A percentile compares a stretch with the other conserved stretches of the same genome.
phyloP scores from a whole-genome alignment of 2,888 invertebrate genomes.

The Drosophila yooni region DNA sequence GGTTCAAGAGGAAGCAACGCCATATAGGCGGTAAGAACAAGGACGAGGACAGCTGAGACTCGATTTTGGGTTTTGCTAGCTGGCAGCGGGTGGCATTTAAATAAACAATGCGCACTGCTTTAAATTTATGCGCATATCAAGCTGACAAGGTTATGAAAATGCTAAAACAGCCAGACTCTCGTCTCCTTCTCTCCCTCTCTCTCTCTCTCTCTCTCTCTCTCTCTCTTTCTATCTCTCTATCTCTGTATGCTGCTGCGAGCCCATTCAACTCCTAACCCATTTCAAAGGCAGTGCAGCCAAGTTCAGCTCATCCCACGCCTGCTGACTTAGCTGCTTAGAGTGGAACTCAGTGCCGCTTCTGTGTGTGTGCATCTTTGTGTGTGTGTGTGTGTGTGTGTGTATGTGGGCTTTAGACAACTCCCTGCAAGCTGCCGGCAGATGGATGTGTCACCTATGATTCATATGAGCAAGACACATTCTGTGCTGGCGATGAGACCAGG shows the following conservation, averaged over 20 bases:
- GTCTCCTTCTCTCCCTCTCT: not conserved
- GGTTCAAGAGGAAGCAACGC: not conserved
- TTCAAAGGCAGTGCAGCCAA: not conserved
- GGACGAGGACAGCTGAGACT: slow-evolving; percentile 30
- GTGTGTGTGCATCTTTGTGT: not conserved
- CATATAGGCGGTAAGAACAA: slow-evolving; percentile 8
- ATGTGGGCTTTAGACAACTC: slow-evolving; percentile 20
- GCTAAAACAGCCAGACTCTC: slow-evolving; percentile 61
- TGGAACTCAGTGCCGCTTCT: slow-evolving; percentile 10
- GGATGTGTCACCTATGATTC: slow-evolving; percentile 53
- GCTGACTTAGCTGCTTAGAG: slow-evolving; percentile 21
- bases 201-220: not conserved
- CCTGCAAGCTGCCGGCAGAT: slow-evolving; percentile 26
- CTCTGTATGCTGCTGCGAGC: not conserved
- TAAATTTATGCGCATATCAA: slow-evolving; percentile 81
- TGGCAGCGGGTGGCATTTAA: slow-evolving; percentile 70
- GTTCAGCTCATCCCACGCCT: slow-evolving; percentile 5
- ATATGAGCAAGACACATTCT: slow-evolving; percentile 4
- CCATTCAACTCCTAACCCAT: slow-evolving; percentile 1
- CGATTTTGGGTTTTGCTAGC: slow-evolving; percentile 37
- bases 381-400: not conserved
- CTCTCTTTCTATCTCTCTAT: not conserved
- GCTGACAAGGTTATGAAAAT: slow-evolving; percentile 80
- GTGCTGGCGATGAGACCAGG: not conserved
- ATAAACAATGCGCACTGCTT: slow-evolving; percentile 79